These are phyloP conservation scores for Aplochiton taeniatus DNA, from an alignment of 2,797 vertebrate species.

Conservation along the genomic window DNA sequence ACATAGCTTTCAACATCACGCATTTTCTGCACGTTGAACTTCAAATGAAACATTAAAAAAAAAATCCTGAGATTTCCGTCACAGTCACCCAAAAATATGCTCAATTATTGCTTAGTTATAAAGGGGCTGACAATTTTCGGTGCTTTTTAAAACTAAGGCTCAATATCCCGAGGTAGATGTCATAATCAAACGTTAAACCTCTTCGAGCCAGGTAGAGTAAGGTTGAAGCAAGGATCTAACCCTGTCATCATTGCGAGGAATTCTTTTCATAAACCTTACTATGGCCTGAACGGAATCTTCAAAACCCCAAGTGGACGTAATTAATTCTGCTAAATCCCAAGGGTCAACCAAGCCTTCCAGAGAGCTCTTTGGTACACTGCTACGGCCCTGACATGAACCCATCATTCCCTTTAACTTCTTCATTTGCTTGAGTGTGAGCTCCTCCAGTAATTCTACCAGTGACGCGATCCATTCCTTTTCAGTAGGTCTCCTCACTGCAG, in stretches of 20 bases:
- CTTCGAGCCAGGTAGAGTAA: background rate
- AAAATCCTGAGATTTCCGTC: no score
- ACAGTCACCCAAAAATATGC: no score
- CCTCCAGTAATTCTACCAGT: background rate
- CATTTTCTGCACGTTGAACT: no score
- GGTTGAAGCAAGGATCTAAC: background rate
- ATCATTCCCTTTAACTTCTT: constrained; percentile 4
- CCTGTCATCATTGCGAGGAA: background rate
- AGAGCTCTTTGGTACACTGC: background rate
- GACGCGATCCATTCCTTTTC: background rate
- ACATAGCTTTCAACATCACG: no score
- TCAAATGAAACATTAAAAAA: no score
- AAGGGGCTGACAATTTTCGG: no score
- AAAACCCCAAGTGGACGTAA: background rate
- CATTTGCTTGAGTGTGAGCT: background rate
- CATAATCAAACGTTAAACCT: no score
- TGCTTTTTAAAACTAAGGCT: no score
- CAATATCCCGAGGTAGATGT: no score
- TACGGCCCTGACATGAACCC: background rate
- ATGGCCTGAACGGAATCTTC: background rate
- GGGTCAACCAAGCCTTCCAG: background rate
- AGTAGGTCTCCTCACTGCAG: no score
- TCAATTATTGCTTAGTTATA: no score
- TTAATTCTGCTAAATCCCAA: background rate
- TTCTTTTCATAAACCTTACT: background rate